Percentiles rank a stretch among this genome's conserved stretches.
Conservation (phyloP, 35 echinoderm and acorn worm genomes). For the Amphiura filiformis region DNA sequence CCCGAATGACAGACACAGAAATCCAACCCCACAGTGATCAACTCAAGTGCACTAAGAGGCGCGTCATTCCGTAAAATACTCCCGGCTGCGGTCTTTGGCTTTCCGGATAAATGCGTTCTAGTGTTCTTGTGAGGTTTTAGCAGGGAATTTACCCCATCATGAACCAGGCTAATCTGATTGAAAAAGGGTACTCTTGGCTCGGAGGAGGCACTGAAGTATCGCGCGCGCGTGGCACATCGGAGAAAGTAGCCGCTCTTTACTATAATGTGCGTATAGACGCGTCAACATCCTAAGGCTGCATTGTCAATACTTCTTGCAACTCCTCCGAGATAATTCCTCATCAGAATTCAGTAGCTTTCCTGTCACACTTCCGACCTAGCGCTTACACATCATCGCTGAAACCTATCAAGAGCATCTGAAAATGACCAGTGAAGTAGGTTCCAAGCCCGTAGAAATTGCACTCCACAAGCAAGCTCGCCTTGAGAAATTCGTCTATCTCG, state of each 20-base stretch:
- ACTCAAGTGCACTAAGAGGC: constrained; percentile 18
- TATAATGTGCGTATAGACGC: background rate
- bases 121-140: constrained; percentile 54
- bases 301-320: background rate
- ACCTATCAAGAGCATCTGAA: constrained; percentile 20
- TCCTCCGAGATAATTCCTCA: constrained; percentile 11
- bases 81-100: constrained; percentile 20
- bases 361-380: constrained; percentile 22
- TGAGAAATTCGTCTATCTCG: background rate
- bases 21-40: constrained; percentile 33
- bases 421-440: constrained; percentile 37
- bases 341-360: constrained; percentile 24
- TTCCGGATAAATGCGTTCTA: constrained; percentile 56
- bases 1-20: constrained; percentile 25
- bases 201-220: constrained; percentile 27
- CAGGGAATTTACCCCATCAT: constrained; percentile 46
- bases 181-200: constrained; percentile 19
- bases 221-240: constrained; percentile 23
- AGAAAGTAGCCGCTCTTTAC: constrained; percentile 14
- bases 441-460: constrained; percentile 41
- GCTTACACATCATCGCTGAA: constrained; percentile 21
- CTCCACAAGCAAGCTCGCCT: background rate
- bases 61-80: constrained; percentile 45
- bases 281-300: constrained; percentile 39
- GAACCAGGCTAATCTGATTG: constrained; percentile 34